These are phyloP conservation scores for Drosophila anomalipes DNA, from an alignment of 2,888 invertebrate genomes.

Conservation along the genomic window DNA sequence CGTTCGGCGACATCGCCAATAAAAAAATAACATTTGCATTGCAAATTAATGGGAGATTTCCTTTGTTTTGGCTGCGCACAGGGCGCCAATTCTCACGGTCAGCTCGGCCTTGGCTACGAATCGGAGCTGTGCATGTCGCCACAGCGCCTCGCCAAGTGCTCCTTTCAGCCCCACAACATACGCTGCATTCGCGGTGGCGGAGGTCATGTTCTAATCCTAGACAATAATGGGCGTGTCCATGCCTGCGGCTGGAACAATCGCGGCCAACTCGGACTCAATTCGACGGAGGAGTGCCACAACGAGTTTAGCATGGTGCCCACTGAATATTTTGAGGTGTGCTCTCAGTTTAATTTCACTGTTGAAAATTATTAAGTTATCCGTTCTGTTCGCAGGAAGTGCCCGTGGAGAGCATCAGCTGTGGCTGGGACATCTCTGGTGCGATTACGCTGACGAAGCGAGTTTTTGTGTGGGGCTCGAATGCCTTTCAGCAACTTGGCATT, in stretches of 20 bases:
- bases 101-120: conserved; percentile 89
- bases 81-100: conserved; percentile 95
- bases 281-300: conserved; percentile 74
- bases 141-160: conserved; percentile 81
- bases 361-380: not conserved
- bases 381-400: conserved; percentile 86
- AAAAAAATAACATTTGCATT: conserved; percentile 62
- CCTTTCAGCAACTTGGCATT: conserved; percentile 91
- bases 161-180: conserved; percentile 86
- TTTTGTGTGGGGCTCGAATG: conserved; percentile 94
- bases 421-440: conserved; percentile 94
- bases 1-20: conserved; percentile 18
- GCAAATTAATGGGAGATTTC: conserved; percentile 80
- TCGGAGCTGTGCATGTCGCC: conserved; percentile 90
- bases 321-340: conserved; percentile 85
- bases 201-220: conserved; percentile 90
- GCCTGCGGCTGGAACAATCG: conserved; percentile 93
- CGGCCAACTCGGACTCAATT: conserved; percentile 88
- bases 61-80: conserved; percentile 83
- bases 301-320: conserved; percentile 86
- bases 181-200: conserved; percentile 91
- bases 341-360: not conserved
- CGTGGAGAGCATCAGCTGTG: conserved; percentile 89
- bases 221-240: conserved; percentile 89
- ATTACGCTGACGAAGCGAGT: conserved; percentile 89